A percentile compares a stretch with the other conserved stretches of the same genome.
These are phyloP conservation scores for Amphipoea lucens DNA, from an alignment of 2,888 invertebrate species.

Conservation along the genomic window DNA sequence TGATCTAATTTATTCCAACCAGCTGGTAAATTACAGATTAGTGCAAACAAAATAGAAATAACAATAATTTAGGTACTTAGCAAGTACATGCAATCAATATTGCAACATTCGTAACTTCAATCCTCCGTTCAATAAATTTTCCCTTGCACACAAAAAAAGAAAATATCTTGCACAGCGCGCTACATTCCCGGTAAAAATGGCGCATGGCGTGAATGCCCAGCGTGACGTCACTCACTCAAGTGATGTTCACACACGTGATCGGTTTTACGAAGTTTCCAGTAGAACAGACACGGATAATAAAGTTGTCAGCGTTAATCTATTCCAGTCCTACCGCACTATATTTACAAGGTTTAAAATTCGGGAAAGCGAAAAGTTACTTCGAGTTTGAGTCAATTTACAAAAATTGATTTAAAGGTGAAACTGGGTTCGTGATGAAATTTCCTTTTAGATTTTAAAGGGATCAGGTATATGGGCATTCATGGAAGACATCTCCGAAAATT, in stretches of 20 bases:
- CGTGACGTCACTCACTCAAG: slow-evolving; percentile 73
- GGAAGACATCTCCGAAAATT: slow-evolving; percentile 29
- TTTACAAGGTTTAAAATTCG: slow-evolving; percentile 59
- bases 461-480: slow-evolving; percentile 29
- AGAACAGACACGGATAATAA: slow-evolving; percentile 70
- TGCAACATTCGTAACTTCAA: background rate
- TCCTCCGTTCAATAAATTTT: background rate
- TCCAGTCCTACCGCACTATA: slow-evolving; percentile 60
- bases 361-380: slow-evolving; percentile 56
- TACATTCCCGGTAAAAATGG: slow-evolving; percentile 55
- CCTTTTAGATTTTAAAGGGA: slow-evolving; percentile 43
- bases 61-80: background rate
- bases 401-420: slow-evolving; percentile 56
- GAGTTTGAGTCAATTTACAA: slow-evolving; percentile 57
- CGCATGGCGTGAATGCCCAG: slow-evolving; percentile 58
- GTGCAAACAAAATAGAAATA: background rate
- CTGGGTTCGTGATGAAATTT: slow-evolving; percentile 41
- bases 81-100: background rate
- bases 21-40: background rate
- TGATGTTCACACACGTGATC: slow-evolving; percentile 79
- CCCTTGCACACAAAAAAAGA: slow-evolving; percentile 12
- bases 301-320: slow-evolving; percentile 69
- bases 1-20: background rate
- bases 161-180: slow-evolving; percentile 34
- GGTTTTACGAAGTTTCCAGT: slow-evolving; percentile 76